Conservation (phyloP, 2,113 vertebrate genomes). For the Microtus pennsylvanicus region DNA sequence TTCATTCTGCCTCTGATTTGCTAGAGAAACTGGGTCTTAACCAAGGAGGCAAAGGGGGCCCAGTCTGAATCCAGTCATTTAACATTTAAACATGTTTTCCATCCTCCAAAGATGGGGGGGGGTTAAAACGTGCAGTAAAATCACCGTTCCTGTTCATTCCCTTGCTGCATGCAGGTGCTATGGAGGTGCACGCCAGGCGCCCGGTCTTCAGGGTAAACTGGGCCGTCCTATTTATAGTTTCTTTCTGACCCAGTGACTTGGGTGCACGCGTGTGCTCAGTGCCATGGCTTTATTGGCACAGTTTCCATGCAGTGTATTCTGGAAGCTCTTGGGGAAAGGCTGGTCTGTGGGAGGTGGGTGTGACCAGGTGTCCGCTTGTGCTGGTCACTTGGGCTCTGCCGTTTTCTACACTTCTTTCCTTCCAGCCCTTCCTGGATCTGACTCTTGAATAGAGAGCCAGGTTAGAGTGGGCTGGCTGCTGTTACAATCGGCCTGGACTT, state of each 20-base stretch:
- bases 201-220: neutral
- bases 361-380: neutral
- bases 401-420: neutral
- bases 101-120: neutral
- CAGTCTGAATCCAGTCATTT: neutral
- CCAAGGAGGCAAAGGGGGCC: neutral
- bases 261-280: neutral
- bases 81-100: neutral
- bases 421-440: neutral
- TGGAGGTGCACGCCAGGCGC: neutral
- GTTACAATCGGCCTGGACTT: neutral
- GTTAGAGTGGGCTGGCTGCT: neutral
- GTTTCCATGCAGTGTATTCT: accelerated
- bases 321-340: neutral
- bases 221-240: neutral
- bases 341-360: neutral
- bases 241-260: neutral
- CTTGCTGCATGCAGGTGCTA: neutral
- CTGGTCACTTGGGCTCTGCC: neutral
- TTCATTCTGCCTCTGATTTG: neutral
- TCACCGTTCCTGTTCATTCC: neutral
- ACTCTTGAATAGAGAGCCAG: neutral
- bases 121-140: neutral
- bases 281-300: neutral
- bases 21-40: slow-evolving; percentile 8